Evolutionary conservation across 2,113 vertebrate species (phyloP).

Genomic region (Australoheros scitulus): DNA sequence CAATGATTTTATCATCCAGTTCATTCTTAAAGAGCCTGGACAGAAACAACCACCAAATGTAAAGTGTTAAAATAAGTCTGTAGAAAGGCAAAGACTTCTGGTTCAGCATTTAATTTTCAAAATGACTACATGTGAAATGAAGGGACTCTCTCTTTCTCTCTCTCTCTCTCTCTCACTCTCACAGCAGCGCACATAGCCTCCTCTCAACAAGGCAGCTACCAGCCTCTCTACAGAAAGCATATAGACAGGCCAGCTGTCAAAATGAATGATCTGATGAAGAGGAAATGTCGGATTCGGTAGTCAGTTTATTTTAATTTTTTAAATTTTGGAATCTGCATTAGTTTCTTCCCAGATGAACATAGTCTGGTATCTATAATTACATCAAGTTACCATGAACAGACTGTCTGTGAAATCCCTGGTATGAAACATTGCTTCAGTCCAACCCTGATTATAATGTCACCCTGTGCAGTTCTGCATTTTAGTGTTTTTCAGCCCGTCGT

Average conservation of each 20-base stretch:
- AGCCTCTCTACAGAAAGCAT: background rate
- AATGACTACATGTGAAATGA: background rate
- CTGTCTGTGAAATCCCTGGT: background rate
- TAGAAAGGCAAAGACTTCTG: background rate
- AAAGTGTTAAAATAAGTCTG: background rate
- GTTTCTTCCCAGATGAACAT: background rate
- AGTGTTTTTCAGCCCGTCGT: background rate
- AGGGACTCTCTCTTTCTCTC: no score
- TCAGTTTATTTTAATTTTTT: background rate
- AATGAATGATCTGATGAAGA: background rate
- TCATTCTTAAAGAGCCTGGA: background rate
- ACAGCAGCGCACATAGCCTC: background rate
- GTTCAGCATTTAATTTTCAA: background rate
- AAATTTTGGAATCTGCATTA: background rate
- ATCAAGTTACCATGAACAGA: background rate
- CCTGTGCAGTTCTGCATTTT: background rate
- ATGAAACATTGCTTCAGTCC: background rate
- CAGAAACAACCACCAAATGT: background rate
- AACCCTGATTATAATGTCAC: background rate
- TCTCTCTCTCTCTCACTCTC: no score
- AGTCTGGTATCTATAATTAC: background rate
- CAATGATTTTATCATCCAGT: background rate
- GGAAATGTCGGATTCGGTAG: accelerated
- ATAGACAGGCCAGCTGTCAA: background rate
- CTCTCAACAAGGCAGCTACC: background rate